Evolutionary conservation across 2,113 vertebrate genomes (phyloP), one percentile per base, ranked within the genome.

Genomic region (Phoxinus phoxinus): DNA sequence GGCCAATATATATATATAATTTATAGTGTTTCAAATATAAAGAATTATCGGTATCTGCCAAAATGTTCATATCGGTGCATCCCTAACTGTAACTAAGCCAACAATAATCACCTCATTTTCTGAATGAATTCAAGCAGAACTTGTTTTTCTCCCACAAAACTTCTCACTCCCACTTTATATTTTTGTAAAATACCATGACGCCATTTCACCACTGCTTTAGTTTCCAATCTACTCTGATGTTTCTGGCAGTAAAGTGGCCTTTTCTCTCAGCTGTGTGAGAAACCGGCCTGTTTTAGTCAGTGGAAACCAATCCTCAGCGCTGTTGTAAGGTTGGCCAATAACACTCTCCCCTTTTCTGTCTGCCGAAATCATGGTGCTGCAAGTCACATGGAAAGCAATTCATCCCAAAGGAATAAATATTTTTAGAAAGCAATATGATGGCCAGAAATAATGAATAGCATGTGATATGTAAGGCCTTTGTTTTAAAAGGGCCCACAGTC

Each of bases 261-360:
- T 91, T 76, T 63, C 72, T 44, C 58, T 87, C 88, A 91, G 91
- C 92, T 90, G 90, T 82, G 91, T 87, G 91, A 92, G 91, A 94
- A 93, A 91, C 87, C 87, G 92, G 91, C 92, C 92, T 91, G 85
- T 86, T 90, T 94, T 94, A 94, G 93, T 94, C 91, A 90, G 90
- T 87, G 87, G 89, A 93, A 88, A 92, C 95, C 92, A 94, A 92
- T 93, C 89, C 90, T 88, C 90, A 86, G 85, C 86, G 88, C 91
- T 93, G 91, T 93, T 91, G 87, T 58, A 7, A 77, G 72, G 88
- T 91, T 74, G 92, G 90, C 89, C 90, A 90, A 92, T 93, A 91
- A 93, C 87, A 72, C 65, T 10, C 85, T 90, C 86, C 25, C 84
- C 67, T 91, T 86, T 88, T 93, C 86, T 86, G 86, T 84, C 85